phyloP scores from a whole-genome alignment of 2,797 vertebrate species.

The Liasis olivaceus region DNA sequence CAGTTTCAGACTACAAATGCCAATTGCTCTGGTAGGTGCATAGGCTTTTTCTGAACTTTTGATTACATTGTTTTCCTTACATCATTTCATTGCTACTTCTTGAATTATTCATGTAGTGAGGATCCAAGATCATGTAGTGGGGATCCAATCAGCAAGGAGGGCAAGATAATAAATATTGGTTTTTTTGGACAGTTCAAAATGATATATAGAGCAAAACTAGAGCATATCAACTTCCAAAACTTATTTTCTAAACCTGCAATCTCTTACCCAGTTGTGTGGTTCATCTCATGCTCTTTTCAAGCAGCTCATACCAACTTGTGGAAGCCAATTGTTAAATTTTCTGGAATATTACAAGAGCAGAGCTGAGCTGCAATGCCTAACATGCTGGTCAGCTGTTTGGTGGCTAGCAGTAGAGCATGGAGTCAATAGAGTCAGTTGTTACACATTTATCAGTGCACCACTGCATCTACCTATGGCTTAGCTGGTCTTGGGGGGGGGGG shows the following conservation, averaged over 20 bases:
- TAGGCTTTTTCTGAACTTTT: neutral
- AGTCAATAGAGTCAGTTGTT: neutral
- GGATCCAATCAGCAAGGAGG: neutral
- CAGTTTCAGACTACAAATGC: neutral
- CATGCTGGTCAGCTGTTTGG: neutral
- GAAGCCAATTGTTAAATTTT: neutral
- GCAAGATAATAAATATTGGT: neutral
- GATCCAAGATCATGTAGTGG: neutral
- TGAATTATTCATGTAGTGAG: neutral
- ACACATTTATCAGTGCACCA: neutral
- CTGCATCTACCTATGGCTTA: neutral
- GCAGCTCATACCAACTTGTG: neutral
- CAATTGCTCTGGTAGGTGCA: neutral
- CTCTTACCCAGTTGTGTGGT: neutral
- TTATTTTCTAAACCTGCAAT: neutral
- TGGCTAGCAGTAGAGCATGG: neutral
- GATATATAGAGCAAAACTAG: neutral
- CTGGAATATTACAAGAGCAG: neutral
- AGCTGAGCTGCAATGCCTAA: neutral
- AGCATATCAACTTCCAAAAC: neutral
- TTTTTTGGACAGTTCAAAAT: neutral
- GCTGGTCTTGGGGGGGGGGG: neutral
- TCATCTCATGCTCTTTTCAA: neutral
- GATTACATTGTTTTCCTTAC: neutral
- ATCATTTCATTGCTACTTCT: neutral